A percentile compares a stretch with the other conserved stretches of the same genome.
Conservation (phyloP, 2,113 vertebrate genomes). For the Blennius ocellaris region DNA sequence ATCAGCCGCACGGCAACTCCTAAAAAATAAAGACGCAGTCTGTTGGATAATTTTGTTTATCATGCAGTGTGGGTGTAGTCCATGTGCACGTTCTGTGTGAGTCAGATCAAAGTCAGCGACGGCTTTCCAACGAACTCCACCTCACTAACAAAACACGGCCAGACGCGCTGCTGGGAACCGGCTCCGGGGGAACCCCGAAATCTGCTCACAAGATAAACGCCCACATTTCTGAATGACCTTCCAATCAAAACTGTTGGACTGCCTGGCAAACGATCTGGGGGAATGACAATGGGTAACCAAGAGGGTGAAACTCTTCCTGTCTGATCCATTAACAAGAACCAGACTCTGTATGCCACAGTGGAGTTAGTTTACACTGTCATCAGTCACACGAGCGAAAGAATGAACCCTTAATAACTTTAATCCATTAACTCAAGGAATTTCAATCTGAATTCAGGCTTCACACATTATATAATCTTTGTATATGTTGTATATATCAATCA, state of each 20-base stretch:
- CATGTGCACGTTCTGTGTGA: constrained; percentile 62
- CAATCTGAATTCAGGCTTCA: constrained; percentile 25
- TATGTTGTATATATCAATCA: too few relatives aligned
- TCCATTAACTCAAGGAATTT: constrained; percentile 45
- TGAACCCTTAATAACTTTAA: constrained; percentile 39
- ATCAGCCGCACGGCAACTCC: constrained; percentile 46
- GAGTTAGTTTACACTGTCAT: constrained; percentile 48
- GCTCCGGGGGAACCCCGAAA: constrained; percentile 50
- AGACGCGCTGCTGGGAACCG: constrained; percentile 49
- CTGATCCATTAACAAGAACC: constrained; percentile 66
- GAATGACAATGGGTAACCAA: constrained; percentile 59
- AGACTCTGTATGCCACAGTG: constrained; percentile 41
- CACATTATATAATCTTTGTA: not conserved
- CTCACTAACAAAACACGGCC: constrained; percentile 45
- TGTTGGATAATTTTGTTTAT: constrained; percentile 70
- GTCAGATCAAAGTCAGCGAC: constrained; percentile 64
- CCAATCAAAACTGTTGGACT: constrained; percentile 62
- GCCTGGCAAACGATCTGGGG: constrained; percentile 50
- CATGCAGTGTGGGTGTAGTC: constrained; percentile 58
- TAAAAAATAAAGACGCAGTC: constrained; percentile 26
- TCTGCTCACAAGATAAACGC: constrained; percentile 57
- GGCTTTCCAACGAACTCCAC: constrained; percentile 51
- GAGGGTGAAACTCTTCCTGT: constrained; percentile 50
- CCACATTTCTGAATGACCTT: constrained; percentile 39
- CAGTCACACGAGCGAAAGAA: constrained; percentile 44